Evolutionary conservation across 2,888 invertebrate species (phyloP).

Genomic region (Bellardia pandia): DNA sequence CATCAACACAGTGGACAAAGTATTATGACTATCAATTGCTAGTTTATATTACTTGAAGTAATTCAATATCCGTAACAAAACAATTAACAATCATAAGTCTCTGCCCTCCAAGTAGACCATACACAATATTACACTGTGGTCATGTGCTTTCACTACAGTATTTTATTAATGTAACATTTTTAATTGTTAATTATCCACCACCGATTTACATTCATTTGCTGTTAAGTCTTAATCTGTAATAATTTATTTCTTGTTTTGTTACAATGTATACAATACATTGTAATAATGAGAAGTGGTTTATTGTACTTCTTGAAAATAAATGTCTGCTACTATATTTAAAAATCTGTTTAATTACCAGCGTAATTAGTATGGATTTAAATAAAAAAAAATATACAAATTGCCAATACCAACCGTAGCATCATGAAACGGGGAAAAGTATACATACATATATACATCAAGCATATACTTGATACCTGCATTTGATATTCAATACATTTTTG

Average conservation of each 20-base stretch:
- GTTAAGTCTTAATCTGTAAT: slow-evolving; percentile 15
- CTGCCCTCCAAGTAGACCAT: no score
- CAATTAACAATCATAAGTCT: no score
- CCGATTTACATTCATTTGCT: neutral
- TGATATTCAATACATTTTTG: slow-evolving; percentile 5
- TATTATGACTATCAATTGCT: no score
- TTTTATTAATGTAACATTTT: neutral
- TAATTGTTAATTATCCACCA: neutral
- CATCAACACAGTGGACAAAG: no score
- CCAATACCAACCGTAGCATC: slow-evolving; percentile 47
- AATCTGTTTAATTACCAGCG: slow-evolving; percentile 52
- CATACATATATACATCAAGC: neutral
- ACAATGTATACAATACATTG: neutral
- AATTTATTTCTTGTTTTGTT: slow-evolving; percentile 28
- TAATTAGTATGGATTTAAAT: slow-evolving; percentile 52
- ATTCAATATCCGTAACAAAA: no score
- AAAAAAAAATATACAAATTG: neutral
- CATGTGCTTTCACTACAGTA: no score
- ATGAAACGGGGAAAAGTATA: neutral
- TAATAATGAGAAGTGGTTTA: neutral
- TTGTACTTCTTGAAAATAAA: slow-evolving; percentile 30
- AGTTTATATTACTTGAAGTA: no score
- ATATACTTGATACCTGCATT: slow-evolving; percentile 1
- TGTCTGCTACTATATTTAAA: slow-evolving; percentile 28
- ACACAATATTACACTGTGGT: no score